Conservation (phyloP, 2,113 vertebrate genomes). For the Anhinga anhinga region DNA sequence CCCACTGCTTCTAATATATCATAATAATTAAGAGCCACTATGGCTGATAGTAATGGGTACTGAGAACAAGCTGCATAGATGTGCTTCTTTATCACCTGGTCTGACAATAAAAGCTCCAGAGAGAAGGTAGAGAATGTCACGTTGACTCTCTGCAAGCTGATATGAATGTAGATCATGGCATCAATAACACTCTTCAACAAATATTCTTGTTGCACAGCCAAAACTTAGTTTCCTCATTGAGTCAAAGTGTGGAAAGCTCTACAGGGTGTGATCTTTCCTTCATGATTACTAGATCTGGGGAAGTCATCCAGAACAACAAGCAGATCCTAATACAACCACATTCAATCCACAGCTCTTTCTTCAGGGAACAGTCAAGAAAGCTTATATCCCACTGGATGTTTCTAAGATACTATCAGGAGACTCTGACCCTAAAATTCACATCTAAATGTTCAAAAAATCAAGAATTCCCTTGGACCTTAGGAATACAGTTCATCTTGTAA, state of each 20-base stretch:
- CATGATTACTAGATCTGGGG: background rate
- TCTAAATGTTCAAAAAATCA: background rate
- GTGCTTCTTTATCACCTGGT: background rate
- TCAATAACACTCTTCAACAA: background rate
- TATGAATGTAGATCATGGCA: background rate
- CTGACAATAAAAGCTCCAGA: background rate
- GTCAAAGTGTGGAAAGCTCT: background rate
- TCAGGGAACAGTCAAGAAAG: background rate
- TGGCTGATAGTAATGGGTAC: background rate
- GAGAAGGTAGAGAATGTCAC: background rate
- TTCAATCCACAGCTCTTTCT: background rate
- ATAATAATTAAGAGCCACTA: background rate
- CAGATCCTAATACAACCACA: background rate
- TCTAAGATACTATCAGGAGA: background rate
- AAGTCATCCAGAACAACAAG: background rate
- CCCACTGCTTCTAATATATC: background rate
- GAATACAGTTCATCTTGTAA: background rate
- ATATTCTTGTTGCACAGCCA: background rate
- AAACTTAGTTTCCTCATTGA: background rate
- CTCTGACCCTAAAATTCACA: background rate
- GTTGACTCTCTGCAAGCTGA: background rate
- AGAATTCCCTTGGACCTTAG: background rate
- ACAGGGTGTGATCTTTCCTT: background rate
- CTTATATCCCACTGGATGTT: background rate
- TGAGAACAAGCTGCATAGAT: background rate